Evolutionary conservation across 1,140 invertebrate genomes (phyloP), one percentile per base, ranked within the genome.

Genomic region (Saccostrea cuccullata): DNA sequence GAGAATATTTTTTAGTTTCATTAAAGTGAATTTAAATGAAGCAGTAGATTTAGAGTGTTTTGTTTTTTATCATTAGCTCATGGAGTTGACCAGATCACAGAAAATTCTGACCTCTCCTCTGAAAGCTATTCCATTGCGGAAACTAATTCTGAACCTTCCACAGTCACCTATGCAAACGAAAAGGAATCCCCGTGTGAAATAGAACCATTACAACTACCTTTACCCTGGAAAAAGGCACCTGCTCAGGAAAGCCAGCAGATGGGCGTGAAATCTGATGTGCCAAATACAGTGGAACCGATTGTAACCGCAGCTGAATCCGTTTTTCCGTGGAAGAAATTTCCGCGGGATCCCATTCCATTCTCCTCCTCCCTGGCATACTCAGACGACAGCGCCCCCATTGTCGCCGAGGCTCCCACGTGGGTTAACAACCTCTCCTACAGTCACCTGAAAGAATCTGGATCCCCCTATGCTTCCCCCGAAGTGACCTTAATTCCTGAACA

Each of bases 391-490:
- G 92, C 93, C 58, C 93, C 94, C 6, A 84, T 92, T 3, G 89
- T 92, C 64, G 91, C 93, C 11, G 92, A 94, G 73, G 91, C 91
- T 5, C 94, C 94, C 8, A 93, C 94, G 40, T 94, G 94, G 94
- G 93, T 93, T 20, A 91, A 93, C 86, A 94, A 94, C 88, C 82
- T 93, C 56, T 91, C 93, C 20, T 94, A 94, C 85, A 91, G 91
- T 70, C 92, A 92, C 77, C 88, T 94, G 4, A 92, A 91, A 23
- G 93, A 93, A 73, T 90, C 93, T 13, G 93, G 93, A 8, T 94
- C 93, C 2, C 93, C 93, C 0, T 94, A 93, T 87, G 90, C 91
- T 6, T 94, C 93, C 0, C 93, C 93, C 17, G 89, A 94, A 64
- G 90, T 91, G 60, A 94, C 93, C 0, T 87, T 94, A 23, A 91